Conservation (phyloP, 2,888 invertebrate genomes). For the Oasisia sp. region DNA sequence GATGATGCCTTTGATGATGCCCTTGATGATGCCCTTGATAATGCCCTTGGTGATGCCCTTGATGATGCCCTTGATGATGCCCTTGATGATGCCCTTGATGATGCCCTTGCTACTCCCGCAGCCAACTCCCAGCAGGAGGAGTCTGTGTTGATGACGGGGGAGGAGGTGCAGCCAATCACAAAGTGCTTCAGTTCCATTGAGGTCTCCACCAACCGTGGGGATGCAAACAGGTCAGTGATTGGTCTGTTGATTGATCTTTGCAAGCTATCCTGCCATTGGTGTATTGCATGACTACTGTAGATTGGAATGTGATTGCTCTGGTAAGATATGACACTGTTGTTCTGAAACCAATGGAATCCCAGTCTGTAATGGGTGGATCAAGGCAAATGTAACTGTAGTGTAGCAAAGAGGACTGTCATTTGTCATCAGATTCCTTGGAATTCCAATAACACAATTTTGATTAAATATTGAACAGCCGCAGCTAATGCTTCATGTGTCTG, state of each 20-base stretch:
- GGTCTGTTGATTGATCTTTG: neutral
- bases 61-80: neutral
- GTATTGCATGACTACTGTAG: neutral
- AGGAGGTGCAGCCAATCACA: slow-evolving; percentile 55
- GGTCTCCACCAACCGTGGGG: slow-evolving; percentile 59
- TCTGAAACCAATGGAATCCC: too few relatives aligned
- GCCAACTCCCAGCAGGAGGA: slow-evolving; percentile 47
- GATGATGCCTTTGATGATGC: neutral
- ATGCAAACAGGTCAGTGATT: slow-evolving; percentile 53
- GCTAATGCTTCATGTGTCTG: neutral
- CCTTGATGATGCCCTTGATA: too few relatives aligned
- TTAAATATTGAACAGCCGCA: neutral
- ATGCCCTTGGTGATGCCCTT: neutral
- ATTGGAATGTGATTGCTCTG: neutral
- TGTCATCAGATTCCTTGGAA: neutral
- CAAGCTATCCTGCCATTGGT: neutral
- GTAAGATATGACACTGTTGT: too few relatives aligned
- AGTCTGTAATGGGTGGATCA: too few relatives aligned
- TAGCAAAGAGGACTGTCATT: neutral
- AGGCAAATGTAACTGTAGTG: neutral
- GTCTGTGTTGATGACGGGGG: slow-evolving; percentile 50
- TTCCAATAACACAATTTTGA: neutral
- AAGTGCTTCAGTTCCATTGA: slow-evolving; percentile 58
- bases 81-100: neutral
- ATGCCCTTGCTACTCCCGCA: neutral